These are phyloP conservation scores for Drosophila quadrilineata DNA, from an alignment of 1,140 invertebrate genomes.

Conservation along the genomic window DNA sequence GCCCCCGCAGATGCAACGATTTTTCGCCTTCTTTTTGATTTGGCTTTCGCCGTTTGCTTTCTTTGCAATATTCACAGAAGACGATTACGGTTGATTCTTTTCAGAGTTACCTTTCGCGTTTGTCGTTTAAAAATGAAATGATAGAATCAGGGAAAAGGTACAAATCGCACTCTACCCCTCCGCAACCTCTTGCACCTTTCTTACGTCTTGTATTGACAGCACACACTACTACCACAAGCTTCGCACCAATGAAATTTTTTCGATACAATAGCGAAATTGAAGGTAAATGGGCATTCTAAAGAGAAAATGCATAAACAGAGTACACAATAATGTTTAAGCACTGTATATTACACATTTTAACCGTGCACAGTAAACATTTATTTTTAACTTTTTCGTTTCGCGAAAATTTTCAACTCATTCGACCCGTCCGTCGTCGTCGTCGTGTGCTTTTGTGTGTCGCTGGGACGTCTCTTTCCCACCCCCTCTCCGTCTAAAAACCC, in stretches of 20 bases:
- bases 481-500: constrained; percentile 10
- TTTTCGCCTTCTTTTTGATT: constrained; percentile 28
- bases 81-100: constrained; percentile 68
- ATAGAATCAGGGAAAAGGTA: constrained; percentile 51
- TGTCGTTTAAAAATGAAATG: constrained; percentile 48
- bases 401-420: constrained; percentile 76
- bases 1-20: constrained; percentile 32
- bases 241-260: constrained; percentile 60
- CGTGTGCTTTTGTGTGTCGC: constrained; percentile 66
- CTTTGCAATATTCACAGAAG: constrained; percentile 33
- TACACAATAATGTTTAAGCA: constrained; percentile 29
- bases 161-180: constrained; percentile 33
- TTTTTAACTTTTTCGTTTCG: constrained; percentile 74
- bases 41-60: constrained; percentile 34
- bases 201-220: constrained; percentile 27
- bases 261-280: constrained; percentile 54
- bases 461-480: constrained; percentile 22
- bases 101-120: constrained; percentile 59
- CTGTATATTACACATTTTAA: constrained; percentile 31
- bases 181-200: constrained; percentile 1
- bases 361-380: constrained; percentile 70
- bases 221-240: constrained; percentile 39
- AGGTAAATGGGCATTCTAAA: constrained; percentile 7
- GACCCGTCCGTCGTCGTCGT: constrained; percentile 55
- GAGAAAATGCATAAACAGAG: constrained; percentile 25